Evolutionary conservation across 2,888 invertebrate genomes (phyloP).

Genomic region (Helicoverpa assulta): DNA sequence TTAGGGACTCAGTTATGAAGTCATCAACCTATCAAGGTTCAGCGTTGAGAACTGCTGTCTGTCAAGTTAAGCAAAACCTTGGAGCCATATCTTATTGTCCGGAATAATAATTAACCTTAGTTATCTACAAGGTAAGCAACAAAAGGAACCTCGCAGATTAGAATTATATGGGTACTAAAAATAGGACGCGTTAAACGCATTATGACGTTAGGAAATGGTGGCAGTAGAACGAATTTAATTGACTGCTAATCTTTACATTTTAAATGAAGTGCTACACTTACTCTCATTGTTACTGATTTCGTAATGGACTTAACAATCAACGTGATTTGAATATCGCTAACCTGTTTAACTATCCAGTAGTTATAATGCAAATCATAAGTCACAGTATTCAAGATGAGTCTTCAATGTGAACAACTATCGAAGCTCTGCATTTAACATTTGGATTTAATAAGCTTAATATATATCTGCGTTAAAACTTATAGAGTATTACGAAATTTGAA

Average conservation of each 20-base stretch:
- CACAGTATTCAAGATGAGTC: constrained; percentile 56
- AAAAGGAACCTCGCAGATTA: too few species aligned
- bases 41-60: too few species aligned
- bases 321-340: constrained; percentile 38
- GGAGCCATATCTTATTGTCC: too few species aligned
- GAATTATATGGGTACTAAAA: too few species aligned
- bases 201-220: constrained; percentile 19
- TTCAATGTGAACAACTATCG: constrained; percentile 70
- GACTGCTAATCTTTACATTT: constrained; percentile 32
- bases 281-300: constrained; percentile 32
- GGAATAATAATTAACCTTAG: too few species aligned
- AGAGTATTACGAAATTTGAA: constrained; percentile 70
- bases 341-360: constrained; percentile 38
- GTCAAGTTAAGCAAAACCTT: too few species aligned
- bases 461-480: constrained; percentile 67
- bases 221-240: constrained; percentile 31
- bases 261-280: constrained; percentile 31
- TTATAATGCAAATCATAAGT: constrained; percentile 40
- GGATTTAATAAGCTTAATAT: constrained; percentile 64
- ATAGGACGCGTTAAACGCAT: too few species aligned
- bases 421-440: constrained; percentile 67
- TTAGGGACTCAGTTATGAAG: too few species aligned
- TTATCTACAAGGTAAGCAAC: too few species aligned
- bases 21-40: too few species aligned
- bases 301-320: constrained; percentile 46